Evolutionary conservation across 1,140 invertebrate species (phyloP).

Genomic region (Asbolus verrucosus): DNA sequence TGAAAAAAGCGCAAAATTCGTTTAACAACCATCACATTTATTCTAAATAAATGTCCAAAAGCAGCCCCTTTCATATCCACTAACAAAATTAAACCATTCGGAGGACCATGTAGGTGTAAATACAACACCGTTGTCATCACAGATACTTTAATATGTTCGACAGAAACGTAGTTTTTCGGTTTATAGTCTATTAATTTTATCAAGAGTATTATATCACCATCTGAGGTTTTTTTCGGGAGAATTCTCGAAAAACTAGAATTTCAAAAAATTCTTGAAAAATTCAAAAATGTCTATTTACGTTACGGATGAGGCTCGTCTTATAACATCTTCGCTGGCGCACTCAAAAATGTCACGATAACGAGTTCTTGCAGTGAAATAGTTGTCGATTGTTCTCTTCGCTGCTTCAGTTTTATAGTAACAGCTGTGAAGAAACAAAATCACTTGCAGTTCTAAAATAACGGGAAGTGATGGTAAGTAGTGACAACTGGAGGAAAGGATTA

Average conservation of each 20-base stretch:
- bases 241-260: not conserved
- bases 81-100: not conserved
- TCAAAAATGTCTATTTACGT: not conserved
- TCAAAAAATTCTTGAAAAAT: not conserved
- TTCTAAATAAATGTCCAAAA: not conserved
- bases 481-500: not conserved
- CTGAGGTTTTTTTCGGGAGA: not conserved
- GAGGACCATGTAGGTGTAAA: not conserved
- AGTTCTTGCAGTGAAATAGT: slow-evolving; percentile 74
- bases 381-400: slow-evolving; percentile 74
- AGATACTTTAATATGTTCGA: not conserved
- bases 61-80: not conserved
- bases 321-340: not conserved
- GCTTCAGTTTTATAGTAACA: slow-evolving; percentile 73
- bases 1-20: not conserved
- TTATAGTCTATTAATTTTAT: not conserved
- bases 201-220: not conserved
- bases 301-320: not conserved
- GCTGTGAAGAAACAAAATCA: slow-evolving; percentile 73
- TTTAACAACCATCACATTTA: not conserved
- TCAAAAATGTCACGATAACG: not conserved
- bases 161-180: not conserved
- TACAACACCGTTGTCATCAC: not conserved
- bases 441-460: slow-evolving; percentile 67
- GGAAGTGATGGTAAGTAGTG: too few species aligned